phyloP scores from a whole-genome alignment of 2,888 invertebrate genomes.

The Lacanobia oleracea region DNA sequence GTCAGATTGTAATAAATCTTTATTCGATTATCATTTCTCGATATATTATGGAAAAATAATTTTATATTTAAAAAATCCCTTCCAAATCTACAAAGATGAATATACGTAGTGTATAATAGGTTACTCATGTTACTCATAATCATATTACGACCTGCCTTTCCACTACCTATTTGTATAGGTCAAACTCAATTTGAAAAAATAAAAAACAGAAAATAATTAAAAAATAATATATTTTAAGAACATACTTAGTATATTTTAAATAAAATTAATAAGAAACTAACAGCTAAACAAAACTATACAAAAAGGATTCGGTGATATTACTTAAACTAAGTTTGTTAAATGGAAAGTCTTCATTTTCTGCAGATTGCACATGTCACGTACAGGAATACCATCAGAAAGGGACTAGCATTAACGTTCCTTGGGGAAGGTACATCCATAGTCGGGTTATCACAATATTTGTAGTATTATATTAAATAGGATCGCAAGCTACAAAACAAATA shows the following conservation, averaged over 20 bases:
- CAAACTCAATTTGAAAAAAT: background rate
- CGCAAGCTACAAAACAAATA: too few relatives aligned
- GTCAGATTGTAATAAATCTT: too few relatives aligned
- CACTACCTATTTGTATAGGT: background rate
- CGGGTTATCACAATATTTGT: constrained; percentile 28
- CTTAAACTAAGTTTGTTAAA: constrained; percentile 44
- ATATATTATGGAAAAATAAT: too few relatives aligned
- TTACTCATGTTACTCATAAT: background rate
- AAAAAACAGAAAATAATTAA: constrained; percentile 1
- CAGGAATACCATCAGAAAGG: constrained; percentile 48
- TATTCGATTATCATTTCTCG: too few relatives aligned
- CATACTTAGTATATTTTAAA: constrained; percentile 2
- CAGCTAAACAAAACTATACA: constrained; percentile 18
- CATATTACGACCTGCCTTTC: background rate
- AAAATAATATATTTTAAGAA: constrained; percentile 21
- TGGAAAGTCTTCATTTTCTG: constrained; percentile 46
- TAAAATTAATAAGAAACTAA: constrained; percentile 5
- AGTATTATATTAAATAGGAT: background rate
- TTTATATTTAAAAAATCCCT: too few relatives aligned
- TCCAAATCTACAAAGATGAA: too few relatives aligned
- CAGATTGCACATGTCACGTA: constrained; percentile 36
- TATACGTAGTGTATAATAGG: too few relatives aligned
- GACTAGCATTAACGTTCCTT: constrained; percentile 51
- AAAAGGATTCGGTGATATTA: constrained; percentile 25
- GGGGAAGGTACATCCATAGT: constrained; percentile 40